Conservation (phyloP, 2,888 invertebrate species). For the Uloborus plumipes region DNA sequence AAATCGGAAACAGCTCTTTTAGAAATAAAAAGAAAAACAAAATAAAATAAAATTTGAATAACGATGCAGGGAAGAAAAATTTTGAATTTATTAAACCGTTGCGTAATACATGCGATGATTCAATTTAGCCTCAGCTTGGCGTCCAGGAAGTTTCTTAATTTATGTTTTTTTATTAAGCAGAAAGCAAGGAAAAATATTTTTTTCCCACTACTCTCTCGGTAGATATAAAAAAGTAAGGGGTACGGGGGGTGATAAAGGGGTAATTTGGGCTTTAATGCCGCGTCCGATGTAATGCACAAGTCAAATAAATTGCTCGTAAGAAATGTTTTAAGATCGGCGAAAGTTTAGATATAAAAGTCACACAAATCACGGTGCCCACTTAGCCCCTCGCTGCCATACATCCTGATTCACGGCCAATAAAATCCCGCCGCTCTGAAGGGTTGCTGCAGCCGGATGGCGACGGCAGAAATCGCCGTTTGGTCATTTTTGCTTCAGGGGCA, state of each 20-base stretch:
- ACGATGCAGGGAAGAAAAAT: constrained; percentile 27
- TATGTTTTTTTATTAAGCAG: constrained; percentile 62
- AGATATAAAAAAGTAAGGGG: constrained; percentile 33
- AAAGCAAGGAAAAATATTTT: constrained; percentile 39
- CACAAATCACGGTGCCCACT: constrained; percentile 65
- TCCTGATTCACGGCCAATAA: constrained; percentile 65
- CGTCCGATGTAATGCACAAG: constrained; percentile 64
- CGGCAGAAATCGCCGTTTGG: no score
- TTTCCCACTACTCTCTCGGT: constrained; percentile 23
- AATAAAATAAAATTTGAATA: not conserved
- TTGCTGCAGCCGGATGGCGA: constrained; percentile 10
- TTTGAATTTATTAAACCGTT: constrained; percentile 52
- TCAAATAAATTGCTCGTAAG: constrained; percentile 65
- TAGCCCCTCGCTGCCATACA: constrained; percentile 63
- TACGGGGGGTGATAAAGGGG: constrained; percentile 59
- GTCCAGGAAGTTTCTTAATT: constrained; percentile 46
- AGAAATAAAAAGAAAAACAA: not conserved
- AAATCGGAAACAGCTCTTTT: no score
- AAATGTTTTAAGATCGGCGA: constrained; percentile 66
- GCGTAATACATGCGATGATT: constrained; percentile 55
- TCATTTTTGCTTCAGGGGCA: no score
- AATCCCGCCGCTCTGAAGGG: constrained; percentile 53
- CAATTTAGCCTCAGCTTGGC: constrained; percentile 52
- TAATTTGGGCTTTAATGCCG: constrained; percentile 63
- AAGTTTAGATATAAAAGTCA: constrained; percentile 65